Evolutionary conservation across 2,888 invertebrate species (phyloP), one percentile per base, ranked within the genome.

Genomic region (Lingula anatina): DNA sequence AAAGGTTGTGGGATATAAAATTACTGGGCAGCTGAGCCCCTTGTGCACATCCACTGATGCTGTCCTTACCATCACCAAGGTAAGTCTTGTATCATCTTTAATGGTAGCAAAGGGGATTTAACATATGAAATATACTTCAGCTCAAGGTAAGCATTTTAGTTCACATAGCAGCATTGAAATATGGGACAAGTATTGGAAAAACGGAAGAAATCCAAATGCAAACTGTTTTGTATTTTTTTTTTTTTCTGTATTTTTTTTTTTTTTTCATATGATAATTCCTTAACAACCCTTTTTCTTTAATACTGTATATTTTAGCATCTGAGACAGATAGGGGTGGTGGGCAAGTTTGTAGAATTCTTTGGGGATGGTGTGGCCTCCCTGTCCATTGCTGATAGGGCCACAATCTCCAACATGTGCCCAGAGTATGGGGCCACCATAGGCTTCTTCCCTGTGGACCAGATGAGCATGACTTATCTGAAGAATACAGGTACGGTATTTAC

Each of bases 391-490:
- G 97, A 99, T 80, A 81, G 97, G 40, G 95, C 97, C 0, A 99
- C 97, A 0, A 92, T 99, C 47, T 90, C 94, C 59, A 99, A 99
- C 80, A 97, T 99, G 97, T 95, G 94, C 70, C 97, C 97, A 0
- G 92, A 93, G 77, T 97, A 96, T 74, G 97, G 97, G 1, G 97
- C 96, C 18, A 97, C 96, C 0, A 88, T 93, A 4, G 95, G 91
- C 0, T 93, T 86, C 78, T 97, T 97, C 80, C 92, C 96, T 0
- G 89, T 94, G 0, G 96, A 96, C 79, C 77, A 82, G 26, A 79
- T 80, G 53, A 89, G 91, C 26, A 79, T 96, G 42, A 79, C 80
- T n/a, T 96, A 97, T 71, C 82, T 96, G 36, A 79, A 80, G 47
- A 91, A 94, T 78, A 91, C 90, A 56, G 88, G 90, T 87, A 75